Conservation (phyloP, 2,797 vertebrate species). For the Lacerta viridis region DNA sequence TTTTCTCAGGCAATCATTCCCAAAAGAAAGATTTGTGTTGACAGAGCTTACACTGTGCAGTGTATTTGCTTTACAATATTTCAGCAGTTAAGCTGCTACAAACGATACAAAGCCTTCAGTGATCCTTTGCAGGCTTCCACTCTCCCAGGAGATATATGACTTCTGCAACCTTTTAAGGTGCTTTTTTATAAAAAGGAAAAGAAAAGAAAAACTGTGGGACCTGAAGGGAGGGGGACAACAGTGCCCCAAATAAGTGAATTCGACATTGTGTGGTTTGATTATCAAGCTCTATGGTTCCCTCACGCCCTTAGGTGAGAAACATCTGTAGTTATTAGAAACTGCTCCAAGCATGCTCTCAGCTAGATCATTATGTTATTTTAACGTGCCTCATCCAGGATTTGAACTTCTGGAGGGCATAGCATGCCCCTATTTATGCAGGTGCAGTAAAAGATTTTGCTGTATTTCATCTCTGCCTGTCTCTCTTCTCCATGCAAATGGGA, state of each 20-base stretch:
- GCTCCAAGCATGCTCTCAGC: conserved; percentile 34
- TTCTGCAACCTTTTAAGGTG: neutral
- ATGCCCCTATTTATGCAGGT: neutral
- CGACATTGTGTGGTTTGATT: conserved; percentile 11
- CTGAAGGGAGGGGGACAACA: neutral
- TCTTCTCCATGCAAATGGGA: neutral
- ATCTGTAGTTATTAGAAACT: conserved; percentile 29
- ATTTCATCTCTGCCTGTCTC: conserved; percentile 9
- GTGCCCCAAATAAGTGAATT: conserved; percentile 1
- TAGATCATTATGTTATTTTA: conserved; percentile 32
- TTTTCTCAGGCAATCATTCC: neutral
- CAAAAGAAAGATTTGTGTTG: neutral
- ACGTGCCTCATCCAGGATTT: conserved; percentile 8
- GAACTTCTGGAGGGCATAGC: conserved; percentile 14
- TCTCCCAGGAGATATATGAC: neutral
- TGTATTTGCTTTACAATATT: neutral
- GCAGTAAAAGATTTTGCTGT: conserved; percentile 12
- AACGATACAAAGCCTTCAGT: neutral
- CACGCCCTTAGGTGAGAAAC: conserved; percentile 23
- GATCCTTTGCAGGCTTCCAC: neutral
- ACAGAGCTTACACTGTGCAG: neutral
- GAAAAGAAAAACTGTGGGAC: neutral
- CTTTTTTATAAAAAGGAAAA: neutral
- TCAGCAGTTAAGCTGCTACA: neutral
- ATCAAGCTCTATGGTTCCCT: conserved; percentile 21